Conservation (phyloP, 2,113 vertebrate species). For the Rhinolophus sinicus region DNA sequence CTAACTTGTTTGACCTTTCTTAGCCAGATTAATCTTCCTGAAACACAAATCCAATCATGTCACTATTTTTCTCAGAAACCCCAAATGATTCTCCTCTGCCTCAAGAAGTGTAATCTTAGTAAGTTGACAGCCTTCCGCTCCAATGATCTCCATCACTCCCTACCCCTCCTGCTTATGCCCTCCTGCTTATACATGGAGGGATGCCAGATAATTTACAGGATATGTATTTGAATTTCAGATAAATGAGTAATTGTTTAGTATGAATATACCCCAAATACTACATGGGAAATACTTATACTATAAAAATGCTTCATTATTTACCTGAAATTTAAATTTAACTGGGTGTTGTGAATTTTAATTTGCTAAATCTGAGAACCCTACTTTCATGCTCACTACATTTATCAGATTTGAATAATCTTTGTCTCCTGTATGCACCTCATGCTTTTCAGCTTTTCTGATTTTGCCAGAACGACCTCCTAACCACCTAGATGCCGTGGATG, state of each 20-base stretch:
- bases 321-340: not conserved
- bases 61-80: constrained; percentile 54
- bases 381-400: not conserved
- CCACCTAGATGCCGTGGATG: not conserved
- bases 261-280: not conserved
- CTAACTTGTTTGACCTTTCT: constrained; percentile 49
- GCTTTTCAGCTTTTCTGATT: constrained; percentile 1
- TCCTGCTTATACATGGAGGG: not conserved
- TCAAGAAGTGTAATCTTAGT: constrained; percentile 4
- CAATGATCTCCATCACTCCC: not conserved
- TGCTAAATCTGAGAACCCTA: not conserved
- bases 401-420: not conserved
- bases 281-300: not conserved
- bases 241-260: not conserved
- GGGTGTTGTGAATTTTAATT: not conserved
- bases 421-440: not conserved
- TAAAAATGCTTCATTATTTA: not conserved
- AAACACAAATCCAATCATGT: constrained; percentile 31
- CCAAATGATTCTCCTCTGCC: not conserved
- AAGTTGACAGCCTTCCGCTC: not conserved
- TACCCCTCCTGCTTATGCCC: too few relatives aligned
- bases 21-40: constrained; percentile 58
- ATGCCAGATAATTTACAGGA: not conserved
- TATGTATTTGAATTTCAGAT: constrained; percentile 1
- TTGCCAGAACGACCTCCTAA: not conserved